phyloP scores from a whole-genome alignment of 2,797 vertebrate genomes.

The Enteromius afrohamiltoni region DNA sequence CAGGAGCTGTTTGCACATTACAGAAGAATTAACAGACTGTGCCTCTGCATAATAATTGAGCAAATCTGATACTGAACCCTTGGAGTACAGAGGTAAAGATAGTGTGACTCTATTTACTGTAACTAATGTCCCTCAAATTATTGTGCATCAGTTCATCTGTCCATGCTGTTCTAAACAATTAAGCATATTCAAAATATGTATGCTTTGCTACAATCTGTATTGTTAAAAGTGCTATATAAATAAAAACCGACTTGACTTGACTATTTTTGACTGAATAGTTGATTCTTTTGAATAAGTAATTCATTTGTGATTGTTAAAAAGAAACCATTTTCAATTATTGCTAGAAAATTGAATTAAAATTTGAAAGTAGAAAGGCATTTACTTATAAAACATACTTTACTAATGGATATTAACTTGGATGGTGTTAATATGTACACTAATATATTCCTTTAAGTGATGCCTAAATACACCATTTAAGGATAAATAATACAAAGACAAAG shows the following conservation, averaged over 20 bases:
- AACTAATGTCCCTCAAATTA: not conserved
- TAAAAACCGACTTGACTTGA: too few relatives aligned
- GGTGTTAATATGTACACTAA: not conserved
- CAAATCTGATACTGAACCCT: not conserved
- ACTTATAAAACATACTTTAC: not conserved
- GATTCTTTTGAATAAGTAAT: not conserved
- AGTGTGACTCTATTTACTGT: not conserved
- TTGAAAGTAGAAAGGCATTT: not conserved
- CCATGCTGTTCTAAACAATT: not conserved
- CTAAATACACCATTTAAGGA: not conserved
- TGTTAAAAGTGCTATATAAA: too few relatives aligned
- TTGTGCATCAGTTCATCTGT: not conserved
- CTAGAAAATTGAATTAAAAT: not conserved
- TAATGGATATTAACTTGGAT: not conserved
- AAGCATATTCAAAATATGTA: not conserved
- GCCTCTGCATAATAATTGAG: slow-evolving; percentile 18
- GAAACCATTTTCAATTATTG: not conserved
- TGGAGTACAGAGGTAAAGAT: not conserved
- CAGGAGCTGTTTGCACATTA: slow-evolving; percentile 54
- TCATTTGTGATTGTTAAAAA: not conserved
- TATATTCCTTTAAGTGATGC: not conserved
- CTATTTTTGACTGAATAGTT: not conserved
- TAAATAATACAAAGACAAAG: not conserved
- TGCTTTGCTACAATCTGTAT: too few relatives aligned
- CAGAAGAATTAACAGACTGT: slow-evolving; percentile 42